Conservation (phyloP, 2,113 vertebrate genomes). For the Ranitomeya variabilis region DNA sequence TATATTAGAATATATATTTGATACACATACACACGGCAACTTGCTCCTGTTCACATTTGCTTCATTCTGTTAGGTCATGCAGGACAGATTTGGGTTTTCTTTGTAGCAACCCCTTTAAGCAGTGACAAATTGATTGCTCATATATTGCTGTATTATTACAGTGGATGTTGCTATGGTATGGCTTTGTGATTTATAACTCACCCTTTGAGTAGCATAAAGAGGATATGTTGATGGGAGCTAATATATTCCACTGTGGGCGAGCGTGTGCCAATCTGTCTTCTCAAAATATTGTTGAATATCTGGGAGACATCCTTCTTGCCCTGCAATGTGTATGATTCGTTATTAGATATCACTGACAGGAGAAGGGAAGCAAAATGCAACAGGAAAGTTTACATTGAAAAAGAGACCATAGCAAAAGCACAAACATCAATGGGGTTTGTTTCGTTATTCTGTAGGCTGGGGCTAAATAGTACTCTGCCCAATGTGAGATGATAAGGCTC, state of each 20-base stretch:
- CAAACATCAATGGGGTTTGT: not conserved
- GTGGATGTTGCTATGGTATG: not conserved
- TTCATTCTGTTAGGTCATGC: too few species aligned
- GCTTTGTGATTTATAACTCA: conserved; percentile 65
- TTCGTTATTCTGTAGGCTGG: too few species aligned
- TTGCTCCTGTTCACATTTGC: too few species aligned
- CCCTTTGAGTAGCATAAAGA: conserved; percentile 94
- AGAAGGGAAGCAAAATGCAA: not conserved
- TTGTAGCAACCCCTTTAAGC: not conserved
- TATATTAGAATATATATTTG: too few species aligned
- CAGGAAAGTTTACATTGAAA: not conserved
- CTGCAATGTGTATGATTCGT: conserved; percentile 67
- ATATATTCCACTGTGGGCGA: conserved; percentile 95
- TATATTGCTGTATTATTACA: too few species aligned
- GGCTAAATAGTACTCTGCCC: too few species aligned
- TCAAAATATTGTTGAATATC: conserved; percentile 98
- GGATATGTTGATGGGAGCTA: conserved; percentile 90
- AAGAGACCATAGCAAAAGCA: not conserved
- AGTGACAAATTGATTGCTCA: not conserved
- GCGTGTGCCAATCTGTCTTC: conserved; percentile 91
- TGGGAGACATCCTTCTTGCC: conserved; percentile 97
- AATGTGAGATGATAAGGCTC: too few species aligned
- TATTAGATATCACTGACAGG: not conserved
- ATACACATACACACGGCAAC: too few species aligned
- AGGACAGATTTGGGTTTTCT: too few species aligned